Evolutionary conservation across 2,113 vertebrate genomes (phyloP).

Genomic region (Chiloscyllium plagiosum): DNA sequence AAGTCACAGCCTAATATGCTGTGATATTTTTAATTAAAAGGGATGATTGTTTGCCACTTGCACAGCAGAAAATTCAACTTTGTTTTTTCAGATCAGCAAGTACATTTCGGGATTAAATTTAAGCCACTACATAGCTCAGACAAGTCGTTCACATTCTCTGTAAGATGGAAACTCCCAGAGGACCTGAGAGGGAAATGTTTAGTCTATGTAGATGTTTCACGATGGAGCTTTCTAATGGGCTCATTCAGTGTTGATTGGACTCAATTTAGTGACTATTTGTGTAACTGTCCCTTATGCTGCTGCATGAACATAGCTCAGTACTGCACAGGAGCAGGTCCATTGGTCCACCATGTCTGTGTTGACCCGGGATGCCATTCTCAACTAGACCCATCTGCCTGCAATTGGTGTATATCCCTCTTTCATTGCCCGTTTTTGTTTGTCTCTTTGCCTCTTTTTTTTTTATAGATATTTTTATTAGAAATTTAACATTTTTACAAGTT

Average conservation of each 20-base stretch:
- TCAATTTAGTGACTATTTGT: background rate
- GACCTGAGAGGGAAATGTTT: background rate
- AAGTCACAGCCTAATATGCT: background rate
- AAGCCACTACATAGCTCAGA: background rate
- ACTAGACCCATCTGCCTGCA: no score
- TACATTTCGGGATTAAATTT: background rate
- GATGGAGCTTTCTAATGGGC: background rate
- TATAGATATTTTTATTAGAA: no score
- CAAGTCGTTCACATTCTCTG: background rate
- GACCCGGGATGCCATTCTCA: no score
- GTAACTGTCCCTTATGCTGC: background rate
- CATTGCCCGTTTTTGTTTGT: no score
- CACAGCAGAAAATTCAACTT: background rate
- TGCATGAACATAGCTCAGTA: background rate
- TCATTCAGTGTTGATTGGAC: background rate
- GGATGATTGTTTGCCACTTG: background rate
- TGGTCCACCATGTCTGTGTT: no score
- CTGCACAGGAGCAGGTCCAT: no score
- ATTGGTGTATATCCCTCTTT: no score
- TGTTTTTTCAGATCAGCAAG: background rate
- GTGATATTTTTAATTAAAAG: background rate
- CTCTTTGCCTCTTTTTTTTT: no score
- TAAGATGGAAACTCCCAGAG: background rate
- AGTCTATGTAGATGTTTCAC: background rate
- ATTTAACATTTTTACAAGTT: no score